These are phyloP conservation scores for Megaleporinus macrocephalus DNA, from an alignment of 2,113 vertebrate genomes.

Conservation along the genomic window DNA sequence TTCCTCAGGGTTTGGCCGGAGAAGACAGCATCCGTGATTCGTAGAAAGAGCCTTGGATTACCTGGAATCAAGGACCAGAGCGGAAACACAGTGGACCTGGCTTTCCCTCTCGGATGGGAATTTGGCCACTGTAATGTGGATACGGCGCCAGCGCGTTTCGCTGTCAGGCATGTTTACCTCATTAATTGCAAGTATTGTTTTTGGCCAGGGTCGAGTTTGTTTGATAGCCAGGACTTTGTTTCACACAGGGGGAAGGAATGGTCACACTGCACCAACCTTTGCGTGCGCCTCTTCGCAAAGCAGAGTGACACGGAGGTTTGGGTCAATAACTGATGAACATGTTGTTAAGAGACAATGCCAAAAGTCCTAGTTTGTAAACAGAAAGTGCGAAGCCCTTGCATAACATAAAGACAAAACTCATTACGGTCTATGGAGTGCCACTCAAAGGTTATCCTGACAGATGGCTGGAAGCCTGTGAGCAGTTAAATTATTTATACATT, in stretches of 20 bases:
- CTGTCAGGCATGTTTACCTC: constrained; percentile 49
- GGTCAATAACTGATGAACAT: constrained; percentile 14
- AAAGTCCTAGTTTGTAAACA: constrained; percentile 23
- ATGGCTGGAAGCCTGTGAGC: background rate
- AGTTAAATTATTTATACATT: background rate
- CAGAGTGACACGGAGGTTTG: constrained; percentile 12
- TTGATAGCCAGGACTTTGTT: constrained; percentile 36
- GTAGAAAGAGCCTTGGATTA: constrained; percentile 46
- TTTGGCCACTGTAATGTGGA: constrained; percentile 10
- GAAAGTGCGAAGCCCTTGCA: background rate
- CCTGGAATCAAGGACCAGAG: constrained; percentile 15
- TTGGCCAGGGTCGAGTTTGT: constrained; percentile 41
- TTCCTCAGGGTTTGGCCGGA: constrained; percentile 26
- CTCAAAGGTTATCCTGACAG: background rate
- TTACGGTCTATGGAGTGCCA: background rate
- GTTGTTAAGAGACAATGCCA: constrained; percentile 32
- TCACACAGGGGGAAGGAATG: constrained; percentile 22
- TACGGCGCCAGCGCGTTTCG: constrained; percentile 40
- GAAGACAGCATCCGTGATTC: constrained; percentile 9
- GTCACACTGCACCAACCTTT: constrained; percentile 12
- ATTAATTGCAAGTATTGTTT: constrained; percentile 52
- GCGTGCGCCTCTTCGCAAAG: background rate
- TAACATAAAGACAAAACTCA: constrained; percentile 21
- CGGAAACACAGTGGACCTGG: constrained; percentile 4
- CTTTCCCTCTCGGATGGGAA: constrained; percentile 23